Evolutionary conservation across 1,140 invertebrate genomes (phyloP).

Genomic region (Achatina immaculata): DNA sequence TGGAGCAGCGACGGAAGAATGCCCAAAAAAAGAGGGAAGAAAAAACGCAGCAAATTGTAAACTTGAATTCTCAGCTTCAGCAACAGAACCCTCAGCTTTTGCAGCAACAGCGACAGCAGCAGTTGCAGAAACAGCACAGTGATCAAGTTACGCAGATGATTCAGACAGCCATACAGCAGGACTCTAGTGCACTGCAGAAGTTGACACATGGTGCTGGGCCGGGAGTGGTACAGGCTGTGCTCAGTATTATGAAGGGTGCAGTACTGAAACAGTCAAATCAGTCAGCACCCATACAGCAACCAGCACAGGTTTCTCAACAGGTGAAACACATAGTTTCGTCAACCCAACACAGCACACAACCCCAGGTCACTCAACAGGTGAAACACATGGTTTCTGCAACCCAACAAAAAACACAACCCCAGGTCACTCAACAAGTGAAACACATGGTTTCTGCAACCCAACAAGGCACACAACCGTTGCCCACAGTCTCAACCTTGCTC

Average conservation of each 20-base stretch:
- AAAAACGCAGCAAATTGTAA: slow-evolving; percentile 9
- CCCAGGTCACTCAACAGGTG: background rate
- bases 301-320: background rate
- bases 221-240: slow-evolving; percentile 13
- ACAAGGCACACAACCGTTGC: background rate
- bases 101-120: slow-evolving; percentile 51
- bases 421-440: background rate
- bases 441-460: background rate
- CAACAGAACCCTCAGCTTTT: slow-evolving; percentile 43
- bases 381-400: background rate
- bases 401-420: background rate
- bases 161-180: slow-evolving; percentile 16
- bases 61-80: slow-evolving; percentile 18
- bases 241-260: slow-evolving; percentile 18
- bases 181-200: slow-evolving; percentile 20
- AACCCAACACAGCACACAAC: background rate
- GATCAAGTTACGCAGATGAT: slow-evolving; percentile 24
- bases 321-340: background rate
- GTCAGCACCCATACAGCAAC: background rate
- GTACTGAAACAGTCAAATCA: background rate
- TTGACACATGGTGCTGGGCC: background rate
- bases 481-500: slow-evolving; percentile 27
- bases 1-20: slow-evolving; percentile 23
- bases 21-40: background rate
- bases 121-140: slow-evolving; percentile 44